Evolutionary conservation across 2,113 vertebrate species (phyloP), one percentile per base, ranked within the genome.

Genomic region (Istiophorus platypterus): DNA sequence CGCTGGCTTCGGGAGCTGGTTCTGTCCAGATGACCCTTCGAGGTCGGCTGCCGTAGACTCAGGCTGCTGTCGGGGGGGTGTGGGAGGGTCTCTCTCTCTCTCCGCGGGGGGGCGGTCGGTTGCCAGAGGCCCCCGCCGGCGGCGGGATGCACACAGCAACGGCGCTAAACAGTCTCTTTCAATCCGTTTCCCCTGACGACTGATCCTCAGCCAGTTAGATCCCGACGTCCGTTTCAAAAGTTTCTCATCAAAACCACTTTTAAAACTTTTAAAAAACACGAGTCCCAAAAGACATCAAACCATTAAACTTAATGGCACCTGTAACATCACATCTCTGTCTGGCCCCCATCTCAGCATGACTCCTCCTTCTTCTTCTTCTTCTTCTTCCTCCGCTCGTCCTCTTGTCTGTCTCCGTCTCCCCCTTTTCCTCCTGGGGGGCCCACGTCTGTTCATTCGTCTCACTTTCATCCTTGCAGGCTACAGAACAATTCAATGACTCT

Each of bases 391-490:
- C 6, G 6, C 31, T 74, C 12, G 27, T 72, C 78, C 62, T 79
- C 34, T 45, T 69, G 26, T 42, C 37, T 26, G 26, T 29, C 56
- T 51, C 20, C 7, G 39, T 34, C n/a, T 24, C 54, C 63, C 42
- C 49, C 82, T 73, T 14, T 68, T 49, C 64, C 82, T 73, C 11
- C 31, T n/a, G n/a, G n/a, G n/a, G 67, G 56, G 74, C 26, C 27
- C 1, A n/a, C n/a, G 49, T 80, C 76, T 68, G 66, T 69, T 85
- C 80, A 51, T 80, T 80, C 74, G 83, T 85, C 68, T 77, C 11
- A 63, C 4, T 49, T 67, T 52, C n/a, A 61, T 80, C 80, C 76
- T 76, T n/a, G 31, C 51, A 12, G 70, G 37, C 39, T 3, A 18
- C 37, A 29, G 76, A 76, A 69, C n/a, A 61, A 31, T 72, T 39